Conservation (phyloP, 2,797 vertebrate species). For the Sebastes elongatus region DNA sequence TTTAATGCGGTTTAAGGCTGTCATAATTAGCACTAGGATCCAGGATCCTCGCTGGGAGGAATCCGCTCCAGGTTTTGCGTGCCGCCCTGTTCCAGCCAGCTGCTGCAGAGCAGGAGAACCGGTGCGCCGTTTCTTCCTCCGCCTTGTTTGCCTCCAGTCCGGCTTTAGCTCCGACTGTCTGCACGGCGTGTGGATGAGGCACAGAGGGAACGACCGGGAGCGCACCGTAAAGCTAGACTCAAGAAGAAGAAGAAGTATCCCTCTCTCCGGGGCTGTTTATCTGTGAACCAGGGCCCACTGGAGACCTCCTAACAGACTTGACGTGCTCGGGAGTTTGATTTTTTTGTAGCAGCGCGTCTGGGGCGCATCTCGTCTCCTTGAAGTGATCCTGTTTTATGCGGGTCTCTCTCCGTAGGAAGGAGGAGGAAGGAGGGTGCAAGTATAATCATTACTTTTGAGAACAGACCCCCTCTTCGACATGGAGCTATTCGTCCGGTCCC, state of each 20-base stretch:
- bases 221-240: conserved; percentile 43
- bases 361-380: conserved; percentile 74
- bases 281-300: conserved; percentile 49
- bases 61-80: conserved; percentile 88
- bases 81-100: conserved; percentile 78
- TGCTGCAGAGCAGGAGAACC: conserved; percentile 86
- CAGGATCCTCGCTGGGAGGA: background rate
- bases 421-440: conserved; percentile 25
- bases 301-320: conserved; percentile 70
- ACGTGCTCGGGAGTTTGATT: conserved; percentile 63
- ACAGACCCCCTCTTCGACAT: conserved; percentile 60
- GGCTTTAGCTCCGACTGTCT: conserved; percentile 66
- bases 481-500: conserved; percentile 73
- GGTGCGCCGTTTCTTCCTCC: conserved; percentile 74
- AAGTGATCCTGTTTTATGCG: conserved; percentile 64
- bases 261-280: background rate
- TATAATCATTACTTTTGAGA: conserved; percentile 66
- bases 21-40: conserved; percentile 71
- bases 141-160: conserved; percentile 75
- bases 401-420: conserved; percentile 33
- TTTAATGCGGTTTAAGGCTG: background rate
- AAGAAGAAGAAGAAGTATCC: conserved; percentile 1
- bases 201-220: conserved; percentile 66
- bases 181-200: conserved; percentile 73
- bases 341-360: conserved; percentile 63